Percentiles rank a stretch among this genome's conserved stretches.
These are phyloP conservation scores for Caenorhabditis panamensis DNA, from an alignment of 2,888 invertebrate species.

Conservation along the genomic window DNA sequence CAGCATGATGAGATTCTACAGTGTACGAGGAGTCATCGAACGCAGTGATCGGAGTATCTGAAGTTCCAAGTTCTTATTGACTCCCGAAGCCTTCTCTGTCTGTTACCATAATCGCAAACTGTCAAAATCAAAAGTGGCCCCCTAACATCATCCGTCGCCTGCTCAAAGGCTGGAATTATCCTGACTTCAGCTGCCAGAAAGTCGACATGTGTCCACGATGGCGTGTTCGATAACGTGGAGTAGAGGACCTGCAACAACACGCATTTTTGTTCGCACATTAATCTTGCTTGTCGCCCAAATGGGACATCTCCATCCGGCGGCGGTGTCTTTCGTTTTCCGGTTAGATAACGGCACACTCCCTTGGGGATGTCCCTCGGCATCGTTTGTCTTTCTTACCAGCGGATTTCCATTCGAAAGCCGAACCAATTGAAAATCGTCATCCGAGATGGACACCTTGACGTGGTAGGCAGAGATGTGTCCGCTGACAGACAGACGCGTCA, in stretches of 20 bases:
- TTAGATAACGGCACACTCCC: slow-evolving; percentile 2
- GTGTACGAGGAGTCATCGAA: slow-evolving; percentile 77
- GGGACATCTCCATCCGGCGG: slow-evolving; percentile 35
- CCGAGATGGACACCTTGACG: slow-evolving; percentile 70
- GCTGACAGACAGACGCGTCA: slow-evolving; percentile 72
- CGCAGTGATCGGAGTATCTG: slow-evolving; percentile 73
- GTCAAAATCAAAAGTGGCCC: slow-evolving; percentile 74
- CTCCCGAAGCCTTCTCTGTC: slow-evolving; percentile 10
- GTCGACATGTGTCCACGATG: slow-evolving; percentile 76
- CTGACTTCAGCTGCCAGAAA: slow-evolving; percentile 70
- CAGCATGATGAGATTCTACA: slow-evolving; percentile 72
- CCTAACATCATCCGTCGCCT: slow-evolving; percentile 58
- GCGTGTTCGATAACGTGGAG: slow-evolving; percentile 74
- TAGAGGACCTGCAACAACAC: slow-evolving; percentile 76
- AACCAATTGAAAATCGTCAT: slow-evolving; percentile 66
- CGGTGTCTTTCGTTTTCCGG: slow-evolving; percentile 34
- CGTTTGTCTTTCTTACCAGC: slow-evolving; percentile 65
- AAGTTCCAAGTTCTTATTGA: slow-evolving; percentile 14
- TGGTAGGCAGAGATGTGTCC: slow-evolving; percentile 76
- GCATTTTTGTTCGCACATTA: slow-evolving; percentile 44
- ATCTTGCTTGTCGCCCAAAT: slow-evolving; percentile 38
- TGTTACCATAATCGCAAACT: slow-evolving; percentile 75
- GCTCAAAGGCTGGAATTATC: slow-evolving; percentile 70
- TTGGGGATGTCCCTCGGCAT: not conserved
- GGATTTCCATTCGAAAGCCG: slow-evolving; percentile 70